These are phyloP conservation scores for Xiphias gladius DNA, from an alignment of 2,113 vertebrate species.

Conservation along the genomic window DNA sequence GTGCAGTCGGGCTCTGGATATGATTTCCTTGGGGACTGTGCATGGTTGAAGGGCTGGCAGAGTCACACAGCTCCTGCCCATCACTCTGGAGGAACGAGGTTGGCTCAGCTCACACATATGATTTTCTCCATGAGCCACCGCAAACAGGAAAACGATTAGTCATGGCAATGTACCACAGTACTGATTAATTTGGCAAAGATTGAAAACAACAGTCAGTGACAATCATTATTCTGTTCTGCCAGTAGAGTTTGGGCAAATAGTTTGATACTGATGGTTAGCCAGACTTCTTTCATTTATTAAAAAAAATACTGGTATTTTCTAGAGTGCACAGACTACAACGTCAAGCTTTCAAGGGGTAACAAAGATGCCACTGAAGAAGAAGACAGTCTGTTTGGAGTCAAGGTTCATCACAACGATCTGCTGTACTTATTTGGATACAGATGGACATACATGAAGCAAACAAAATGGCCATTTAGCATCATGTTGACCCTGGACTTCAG, in stretches of 20 bases:
- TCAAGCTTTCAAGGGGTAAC: neutral
- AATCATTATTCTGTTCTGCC: slow-evolving; percentile 21
- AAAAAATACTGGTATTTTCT: neutral
- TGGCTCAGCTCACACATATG: slow-evolving; percentile 23
- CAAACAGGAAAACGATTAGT: slow-evolving; percentile 26
- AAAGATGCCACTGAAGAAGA: neutral
- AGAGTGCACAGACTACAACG: neutral
- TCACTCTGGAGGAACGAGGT: slow-evolving; percentile 28
- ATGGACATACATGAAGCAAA: neutral
- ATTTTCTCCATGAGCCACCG: slow-evolving; percentile 53
- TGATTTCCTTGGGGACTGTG: slow-evolving; percentile 3
- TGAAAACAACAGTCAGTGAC: slow-evolving; percentile 36
- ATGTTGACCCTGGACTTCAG: neutral
- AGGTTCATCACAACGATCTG: neutral
- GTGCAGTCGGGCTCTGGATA: slow-evolving; percentile 5
- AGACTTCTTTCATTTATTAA: slow-evolving; percentile 13
- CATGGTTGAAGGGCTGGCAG: slow-evolving; percentile 28
- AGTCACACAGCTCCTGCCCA: slow-evolving; percentile 15
- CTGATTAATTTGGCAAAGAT: slow-evolving; percentile 52
- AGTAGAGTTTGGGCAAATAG: slow-evolving; percentile 36
- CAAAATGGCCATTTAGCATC: neutral
- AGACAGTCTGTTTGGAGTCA: neutral
- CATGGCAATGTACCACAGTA: slow-evolving; percentile 29
- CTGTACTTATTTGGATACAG: neutral
- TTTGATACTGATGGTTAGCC: slow-evolving; percentile 4